These are phyloP conservation scores for Lomographa bimaculata DNA, from an alignment of 2,888 invertebrate species.

Conservation along the genomic window DNA sequence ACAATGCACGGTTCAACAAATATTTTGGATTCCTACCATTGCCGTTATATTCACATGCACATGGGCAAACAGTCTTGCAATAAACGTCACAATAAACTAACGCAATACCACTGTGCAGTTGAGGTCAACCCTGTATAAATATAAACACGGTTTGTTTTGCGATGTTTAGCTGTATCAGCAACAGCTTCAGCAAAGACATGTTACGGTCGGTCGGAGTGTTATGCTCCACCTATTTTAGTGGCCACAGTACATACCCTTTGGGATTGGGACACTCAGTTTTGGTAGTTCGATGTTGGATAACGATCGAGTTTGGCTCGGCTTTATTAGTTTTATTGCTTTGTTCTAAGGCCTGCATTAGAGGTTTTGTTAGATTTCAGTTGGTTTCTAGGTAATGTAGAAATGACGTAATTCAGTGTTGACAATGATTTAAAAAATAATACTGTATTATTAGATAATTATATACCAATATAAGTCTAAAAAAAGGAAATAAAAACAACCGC, in stretches of 20 bases:
- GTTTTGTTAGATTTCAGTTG: no score
- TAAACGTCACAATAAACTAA: conserved; percentile 44
- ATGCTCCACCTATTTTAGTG: conserved; percentile 62
- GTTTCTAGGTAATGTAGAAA: no score
- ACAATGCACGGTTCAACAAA: conserved; percentile 12
- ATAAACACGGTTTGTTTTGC: conserved; percentile 31
- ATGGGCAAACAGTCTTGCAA: conserved; percentile 44
- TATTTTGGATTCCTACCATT: conserved; percentile 30
- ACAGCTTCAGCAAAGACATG: conserved; percentile 37
- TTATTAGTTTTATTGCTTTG: neutral
- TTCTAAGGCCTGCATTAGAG: no score
- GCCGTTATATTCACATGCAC: conserved; percentile 34
- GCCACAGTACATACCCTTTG: conserved; percentile 54
- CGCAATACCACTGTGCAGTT: conserved; percentile 17
- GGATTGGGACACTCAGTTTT: conserved; percentile 32
- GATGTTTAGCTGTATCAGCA: conserved; percentile 8
- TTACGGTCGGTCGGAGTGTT: conserved; percentile 53
- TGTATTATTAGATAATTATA: no score
- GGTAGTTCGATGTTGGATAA: conserved; percentile 20
- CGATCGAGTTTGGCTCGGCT: conserved; percentile 15
- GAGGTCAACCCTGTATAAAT: conserved; percentile 17
- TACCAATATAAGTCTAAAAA: no score
- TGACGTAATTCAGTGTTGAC: no score
- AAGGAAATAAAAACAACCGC: no score
- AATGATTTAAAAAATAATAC: no score